phyloP scores from a whole-genome alignment of 1,140 invertebrate species.

The Bombyx mandarina region DNA sequence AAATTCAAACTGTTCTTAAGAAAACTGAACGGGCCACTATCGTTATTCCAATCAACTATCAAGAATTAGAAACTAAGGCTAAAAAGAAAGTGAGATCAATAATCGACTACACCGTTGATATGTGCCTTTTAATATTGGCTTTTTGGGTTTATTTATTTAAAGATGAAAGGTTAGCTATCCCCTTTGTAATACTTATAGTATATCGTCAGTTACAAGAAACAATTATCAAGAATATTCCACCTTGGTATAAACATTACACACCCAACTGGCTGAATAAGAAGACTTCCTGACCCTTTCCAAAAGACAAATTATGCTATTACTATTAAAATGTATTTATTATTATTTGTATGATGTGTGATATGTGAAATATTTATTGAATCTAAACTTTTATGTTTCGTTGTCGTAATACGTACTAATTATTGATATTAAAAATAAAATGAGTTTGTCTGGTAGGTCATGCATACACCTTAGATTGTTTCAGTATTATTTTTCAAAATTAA shows the following conservation, averaged over 20 bases:
- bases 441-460: conserved; percentile 43
- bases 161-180: conserved; percentile 81
- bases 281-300: conserved; percentile 55
- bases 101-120: conserved; percentile 78
- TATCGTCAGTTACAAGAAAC: conserved; percentile 81
- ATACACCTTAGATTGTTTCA: conserved; percentile 21
- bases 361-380: conserved; percentile 17
- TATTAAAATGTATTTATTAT: conserved; percentile 48
- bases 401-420: conserved; percentile 25
- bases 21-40: conserved; percentile 58
- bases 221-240: conserved; percentile 42
- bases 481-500: conserved; percentile 38
- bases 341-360: conserved; percentile 36
- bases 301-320: conserved; percentile 48
- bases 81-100: conserved; percentile 76
- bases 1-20: conserved; percentile 48
- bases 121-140: conserved; percentile 79
- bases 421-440: conserved; percentile 27
- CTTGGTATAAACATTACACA: conserved; percentile 39
- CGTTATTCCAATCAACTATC: conserved; percentile 64
- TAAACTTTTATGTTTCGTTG: conserved; percentile 15
- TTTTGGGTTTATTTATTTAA: conserved; percentile 85
- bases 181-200: conserved; percentile 81
- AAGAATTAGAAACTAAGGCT: conserved; percentile 72
- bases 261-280: conserved; percentile 59